Conservation (phyloP, 2,113 vertebrate genomes). For the Heterotilapia buettikoferi region DNA sequence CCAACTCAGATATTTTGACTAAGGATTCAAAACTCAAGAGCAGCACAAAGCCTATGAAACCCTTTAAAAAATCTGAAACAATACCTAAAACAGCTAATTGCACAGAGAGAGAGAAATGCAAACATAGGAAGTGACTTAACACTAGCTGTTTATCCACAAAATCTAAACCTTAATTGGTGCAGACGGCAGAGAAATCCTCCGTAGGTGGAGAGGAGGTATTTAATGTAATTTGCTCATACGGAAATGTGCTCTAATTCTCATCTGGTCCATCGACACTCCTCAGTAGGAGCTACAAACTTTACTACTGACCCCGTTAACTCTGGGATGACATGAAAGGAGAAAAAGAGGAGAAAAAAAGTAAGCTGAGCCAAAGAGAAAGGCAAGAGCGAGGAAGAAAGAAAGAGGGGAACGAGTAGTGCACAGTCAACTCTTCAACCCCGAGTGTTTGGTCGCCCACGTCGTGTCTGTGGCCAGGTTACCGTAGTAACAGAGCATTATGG, state of each 20-base stretch:
- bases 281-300: background rate
- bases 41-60: background rate
- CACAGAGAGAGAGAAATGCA: background rate
- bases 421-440: conserved; percentile 37
- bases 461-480: conserved; percentile 63
- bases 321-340: background rate
- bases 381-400: background rate
- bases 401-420: background rate
- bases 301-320: background rate
- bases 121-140: background rate
- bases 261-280: background rate
- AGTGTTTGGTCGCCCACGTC: conserved; percentile 49
- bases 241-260: background rate
- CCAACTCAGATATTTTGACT: background rate
- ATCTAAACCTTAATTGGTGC: background rate
- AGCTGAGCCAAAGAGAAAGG: background rate
- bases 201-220: background rate
- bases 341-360: background rate
- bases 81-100: background rate
- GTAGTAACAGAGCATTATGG: conserved; percentile 52
- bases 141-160: background rate
- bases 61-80: background rate
- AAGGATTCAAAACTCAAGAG: background rate
- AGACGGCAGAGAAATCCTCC: background rate
- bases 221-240: background rate